A percentile compares a stretch with the other conserved stretches of the same genome.
phyloP scores from a whole-genome alignment of 1,140 invertebrate species.

The Hermatobates lingyangjiaoensis region DNA sequence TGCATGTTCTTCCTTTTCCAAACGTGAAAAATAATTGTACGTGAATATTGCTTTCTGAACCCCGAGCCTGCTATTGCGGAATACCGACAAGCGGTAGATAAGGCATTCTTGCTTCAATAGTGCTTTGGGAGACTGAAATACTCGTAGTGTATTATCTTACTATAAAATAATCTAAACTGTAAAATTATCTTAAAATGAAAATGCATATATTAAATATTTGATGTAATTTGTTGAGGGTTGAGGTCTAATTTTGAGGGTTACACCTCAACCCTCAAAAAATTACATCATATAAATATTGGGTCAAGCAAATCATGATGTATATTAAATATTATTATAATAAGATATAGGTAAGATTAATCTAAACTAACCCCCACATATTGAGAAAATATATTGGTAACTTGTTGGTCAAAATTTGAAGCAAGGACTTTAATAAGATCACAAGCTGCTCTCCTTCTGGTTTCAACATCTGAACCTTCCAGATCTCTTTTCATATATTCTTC shows the following conservation, averaged over 20 bases:
- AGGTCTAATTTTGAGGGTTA: neutral
- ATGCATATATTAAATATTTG: no score
- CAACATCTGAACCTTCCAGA: constrained; percentile 96
- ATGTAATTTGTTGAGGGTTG: neutral
- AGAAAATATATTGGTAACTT: constrained; percentile 83
- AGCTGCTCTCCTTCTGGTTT: constrained; percentile 82
- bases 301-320: neutral
- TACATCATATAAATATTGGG: neutral
- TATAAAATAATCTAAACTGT: no score
- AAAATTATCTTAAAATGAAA: no score
- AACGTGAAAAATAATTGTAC: no score
- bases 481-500: constrained; percentile 95
- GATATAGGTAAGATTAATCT: no score
- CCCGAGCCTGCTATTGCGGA: no score
- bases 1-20: no score
- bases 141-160: no score
- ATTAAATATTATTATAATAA: neutral
- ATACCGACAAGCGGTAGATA: no score
- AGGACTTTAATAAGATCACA: constrained; percentile 89
- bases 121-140: no score
- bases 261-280: neutral
- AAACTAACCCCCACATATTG: constrained; percentile 58
- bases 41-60: no score
- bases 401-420: constrained; percentile 70
- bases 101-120: no score